A percentile compares a stretch with the other conserved stretches of the same genome.
phyloP scores from a whole-genome alignment of 2,113 vertebrate genomes.

The Enhydra lutris region DNA sequence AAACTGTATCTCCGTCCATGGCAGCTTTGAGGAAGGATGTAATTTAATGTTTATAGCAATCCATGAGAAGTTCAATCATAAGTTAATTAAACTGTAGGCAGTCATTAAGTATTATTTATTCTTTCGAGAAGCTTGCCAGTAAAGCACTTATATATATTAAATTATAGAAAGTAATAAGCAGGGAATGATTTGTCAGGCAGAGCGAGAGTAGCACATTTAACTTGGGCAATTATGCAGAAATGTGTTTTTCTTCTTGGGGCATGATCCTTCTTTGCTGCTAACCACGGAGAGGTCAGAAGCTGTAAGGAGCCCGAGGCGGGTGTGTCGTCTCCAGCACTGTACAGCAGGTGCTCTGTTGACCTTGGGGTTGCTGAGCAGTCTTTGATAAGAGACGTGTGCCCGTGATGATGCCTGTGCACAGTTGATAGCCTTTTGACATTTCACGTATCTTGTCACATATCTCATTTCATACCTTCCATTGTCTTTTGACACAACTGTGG shows the following conservation, averaged over 20 bases:
- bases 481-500: neutral
- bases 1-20: constrained; percentile 61
- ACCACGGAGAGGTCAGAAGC: neutral
- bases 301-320: neutral
- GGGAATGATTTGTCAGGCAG: constrained; percentile 67
- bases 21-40: constrained; percentile 60
- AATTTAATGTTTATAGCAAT: constrained; percentile 71
- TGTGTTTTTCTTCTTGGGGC: constrained; percentile 63
- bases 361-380: neutral
- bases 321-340: rapidly evolving
- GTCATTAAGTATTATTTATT: constrained; percentile 80
- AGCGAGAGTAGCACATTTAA: constrained; percentile 63
- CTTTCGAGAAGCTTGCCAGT: constrained; percentile 77
- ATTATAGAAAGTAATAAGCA: constrained; percentile 78
- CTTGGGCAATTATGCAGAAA: constrained; percentile 60
- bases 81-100: constrained; percentile 83
- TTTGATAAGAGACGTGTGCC: neutral
- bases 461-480: neutral
- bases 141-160: constrained; percentile 76
- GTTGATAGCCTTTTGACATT: neutral
- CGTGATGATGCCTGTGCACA: rapidly evolving
- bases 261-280: neutral
- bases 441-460: neutral
- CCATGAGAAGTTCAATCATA: constrained; percentile 76
- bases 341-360: neutral